Percentiles rank a stretch among this genome's conserved stretches.
These are phyloP conservation scores for Plagiodera versicolora DNA, from an alignment of 2,888 invertebrate species.

Conservation along the genomic window DNA sequence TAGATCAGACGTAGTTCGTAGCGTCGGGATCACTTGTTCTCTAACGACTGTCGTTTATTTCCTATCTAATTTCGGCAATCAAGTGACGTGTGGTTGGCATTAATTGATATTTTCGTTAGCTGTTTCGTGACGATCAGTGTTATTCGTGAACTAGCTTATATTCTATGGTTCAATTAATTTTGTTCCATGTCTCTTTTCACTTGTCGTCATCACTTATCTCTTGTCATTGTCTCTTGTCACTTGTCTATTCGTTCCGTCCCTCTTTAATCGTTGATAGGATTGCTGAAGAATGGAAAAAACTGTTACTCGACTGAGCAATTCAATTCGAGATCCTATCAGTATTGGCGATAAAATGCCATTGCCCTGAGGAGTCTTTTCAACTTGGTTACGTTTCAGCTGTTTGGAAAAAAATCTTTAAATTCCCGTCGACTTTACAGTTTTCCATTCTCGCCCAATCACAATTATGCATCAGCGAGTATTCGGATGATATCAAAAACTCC, in stretches of 20 bases:
- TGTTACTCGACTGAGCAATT: neutral
- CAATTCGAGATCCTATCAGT: neutral
- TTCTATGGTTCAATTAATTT: no score
- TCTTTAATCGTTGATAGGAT: no score
- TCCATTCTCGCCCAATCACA: constrained; percentile 14
- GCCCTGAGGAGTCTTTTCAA: neutral
- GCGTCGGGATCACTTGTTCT: neutral
- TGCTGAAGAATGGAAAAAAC: neutral
- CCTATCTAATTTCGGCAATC: constrained; percentile 45
- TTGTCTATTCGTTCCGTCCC: no score
- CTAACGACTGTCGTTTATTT: constrained; percentile 44
- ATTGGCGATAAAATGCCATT: neutral
- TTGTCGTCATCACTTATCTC: no score
- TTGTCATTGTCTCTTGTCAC: no score
- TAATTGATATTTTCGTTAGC: constrained; percentile 37
- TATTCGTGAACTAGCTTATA: no score
- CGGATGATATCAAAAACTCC: constrained; percentile 18
- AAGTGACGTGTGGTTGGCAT: constrained; percentile 39
- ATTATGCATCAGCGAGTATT: constrained; percentile 19
- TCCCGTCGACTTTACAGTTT: constrained; percentile 14
- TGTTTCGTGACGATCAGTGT: constrained; percentile 30
- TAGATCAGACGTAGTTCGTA: constrained; percentile 1
- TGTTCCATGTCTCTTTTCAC: no score
- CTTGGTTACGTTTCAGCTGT: neutral
- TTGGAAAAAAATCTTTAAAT: neutral